A percentile compares a stretch with the other conserved stretches of the same genome.
Conservation (phyloP, 2,113 vertebrate genomes). For the Hemiprocne comata region DNA sequence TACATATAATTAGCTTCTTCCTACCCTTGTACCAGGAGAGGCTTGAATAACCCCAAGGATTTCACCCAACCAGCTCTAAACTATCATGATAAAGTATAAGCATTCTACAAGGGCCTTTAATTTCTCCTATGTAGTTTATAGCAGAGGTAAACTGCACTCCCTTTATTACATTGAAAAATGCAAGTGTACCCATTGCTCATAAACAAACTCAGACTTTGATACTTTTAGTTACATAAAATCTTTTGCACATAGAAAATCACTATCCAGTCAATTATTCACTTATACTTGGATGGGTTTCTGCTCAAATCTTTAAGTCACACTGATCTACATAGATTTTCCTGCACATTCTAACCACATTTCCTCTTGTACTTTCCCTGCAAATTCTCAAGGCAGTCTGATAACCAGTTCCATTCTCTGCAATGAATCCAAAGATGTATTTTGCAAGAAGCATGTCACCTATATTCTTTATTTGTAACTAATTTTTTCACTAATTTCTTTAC, state of each 20-base stretch:
- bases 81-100: background rate
- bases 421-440: background rate
- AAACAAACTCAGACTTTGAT: conserved; percentile 68
- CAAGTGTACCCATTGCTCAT: conserved; percentile 20
- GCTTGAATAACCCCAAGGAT: background rate
- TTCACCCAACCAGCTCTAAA: background rate
- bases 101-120: background rate
- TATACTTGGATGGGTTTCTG: background rate
- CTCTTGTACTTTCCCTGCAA: conserved; percentile 22
- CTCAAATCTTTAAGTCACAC: conserved; percentile 15
- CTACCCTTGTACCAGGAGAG: background rate
- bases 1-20: background rate
- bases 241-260: conserved; percentile 24
- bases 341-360: conserved; percentile 28
- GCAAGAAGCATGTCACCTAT: background rate
- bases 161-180: conserved; percentile 15
- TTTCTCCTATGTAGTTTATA: background rate
- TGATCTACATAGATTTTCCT: conserved; percentile 22
- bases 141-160: background rate
- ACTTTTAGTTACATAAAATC: conserved; percentile 63
- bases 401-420: background rate
- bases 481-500: background rate
- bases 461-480: background rate
- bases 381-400: background rate
- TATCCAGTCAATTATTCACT: conserved; percentile 63